Evolutionary conservation across 1,140 invertebrate species (phyloP), one percentile per base, ranked within the genome.

Genomic region (Drosophila murphyi): DNA sequence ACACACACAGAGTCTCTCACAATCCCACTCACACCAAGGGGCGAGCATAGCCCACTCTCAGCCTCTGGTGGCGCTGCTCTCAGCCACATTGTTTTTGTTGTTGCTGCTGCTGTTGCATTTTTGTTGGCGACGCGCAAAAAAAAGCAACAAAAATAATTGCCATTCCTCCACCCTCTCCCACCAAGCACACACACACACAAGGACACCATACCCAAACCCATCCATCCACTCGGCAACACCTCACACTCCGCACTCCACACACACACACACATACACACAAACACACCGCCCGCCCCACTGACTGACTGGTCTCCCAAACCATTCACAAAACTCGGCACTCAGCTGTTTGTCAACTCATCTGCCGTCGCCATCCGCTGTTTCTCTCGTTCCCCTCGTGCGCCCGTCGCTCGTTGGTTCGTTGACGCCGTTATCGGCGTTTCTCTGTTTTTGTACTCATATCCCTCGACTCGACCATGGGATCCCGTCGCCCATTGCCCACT

Each of bases 391-490:
- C n/a, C 37, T 10, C 7, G n/a, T 45, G 47, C 52, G 39, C 47
- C 59, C 63, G 61, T 51, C 63, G 63, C 60, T 41, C 39, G 59
- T 74, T 89, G 85, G 85, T 89, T 88, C 83, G 83, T 89, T 88
- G 85, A 88, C 85, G 85, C 69, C 89, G 89, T 91, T 91, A 91
- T 91, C 90, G 85, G 80, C 82, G 79, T 81, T 91, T 91, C 89
- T 91, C 85, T 91, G 89, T 91, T 91, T 91, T 91, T 91, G 82
- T 91, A 91, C 89, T 83, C 85, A 89, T 86, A 90, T 91, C 85
- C 85, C 86, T 89, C 77, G 67, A 47, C 68, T 73, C 71, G 72
- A 72, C 68, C 68, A 60, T 57, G 71, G 43, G 43, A 39, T 39
- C 65, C 37, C 47, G 35, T 68, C 43, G 52, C 64, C 64, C 32